These are phyloP conservation scores for Sciaenops ocellatus DNA, from an alignment of 2,797 vertebrate species.

Conservation along the genomic window DNA sequence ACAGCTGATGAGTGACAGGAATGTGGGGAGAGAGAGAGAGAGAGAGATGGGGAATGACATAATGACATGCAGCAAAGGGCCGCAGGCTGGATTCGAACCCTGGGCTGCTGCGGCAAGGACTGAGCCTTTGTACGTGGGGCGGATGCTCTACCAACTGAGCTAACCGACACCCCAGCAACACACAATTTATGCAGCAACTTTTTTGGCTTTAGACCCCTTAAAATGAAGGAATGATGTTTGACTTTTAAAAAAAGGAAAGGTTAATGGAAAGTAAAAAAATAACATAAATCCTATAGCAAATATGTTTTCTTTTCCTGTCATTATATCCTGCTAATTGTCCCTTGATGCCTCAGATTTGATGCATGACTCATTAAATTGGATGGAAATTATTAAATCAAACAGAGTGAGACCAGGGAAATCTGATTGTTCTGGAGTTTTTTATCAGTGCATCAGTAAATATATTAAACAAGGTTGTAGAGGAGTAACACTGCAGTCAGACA, in stretches of 20 bases:
- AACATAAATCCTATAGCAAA: background rate
- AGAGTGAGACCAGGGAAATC: background rate
- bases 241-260: background rate
- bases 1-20: no score
- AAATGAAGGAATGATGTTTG: background rate
- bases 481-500: background rate
- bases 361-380: background rate
- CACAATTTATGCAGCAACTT: background rate
- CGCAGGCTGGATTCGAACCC: no score
- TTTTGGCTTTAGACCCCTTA: no score
- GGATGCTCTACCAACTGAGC: no score
- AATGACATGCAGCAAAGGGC: no score
- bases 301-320: background rate
- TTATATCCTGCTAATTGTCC: background rate
- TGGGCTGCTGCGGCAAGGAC: no score
- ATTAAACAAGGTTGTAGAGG: background rate
- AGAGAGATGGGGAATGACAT: no score
- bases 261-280: background rate
- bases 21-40: no score
- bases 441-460: background rate
- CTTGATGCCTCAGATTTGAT: background rate
- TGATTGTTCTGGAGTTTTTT: background rate
- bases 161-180: no score
- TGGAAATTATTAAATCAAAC: background rate
- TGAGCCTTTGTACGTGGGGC: no score